A percentile compares a stretch with the other conserved stretches of the same genome.
phyloP scores from a whole-genome alignment of 2,888 invertebrate species.

The Mermis nigrescens region DNA sequence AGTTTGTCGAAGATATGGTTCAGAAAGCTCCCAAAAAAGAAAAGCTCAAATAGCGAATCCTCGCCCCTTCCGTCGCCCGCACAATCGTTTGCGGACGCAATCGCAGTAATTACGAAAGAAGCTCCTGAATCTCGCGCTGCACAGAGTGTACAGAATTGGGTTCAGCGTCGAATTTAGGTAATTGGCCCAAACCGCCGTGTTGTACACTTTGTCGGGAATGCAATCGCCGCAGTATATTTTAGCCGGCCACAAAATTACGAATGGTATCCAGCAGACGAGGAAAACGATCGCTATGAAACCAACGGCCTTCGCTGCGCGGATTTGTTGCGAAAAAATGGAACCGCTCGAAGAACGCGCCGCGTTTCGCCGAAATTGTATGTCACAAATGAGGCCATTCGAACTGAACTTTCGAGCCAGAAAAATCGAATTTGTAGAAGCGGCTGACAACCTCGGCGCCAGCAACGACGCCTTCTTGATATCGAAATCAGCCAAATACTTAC shows the following conservation, averaged over 20 bases:
- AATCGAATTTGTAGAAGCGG: not conserved
- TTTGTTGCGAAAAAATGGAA: slow-evolving; percentile 15
- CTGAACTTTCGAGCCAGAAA: too few species aligned
- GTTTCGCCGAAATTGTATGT: too few species aligned
- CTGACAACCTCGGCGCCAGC: not conserved
- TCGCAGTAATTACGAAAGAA: not conserved
- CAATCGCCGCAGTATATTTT: slow-evolving; percentile 17
- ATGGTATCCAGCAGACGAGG: slow-evolving; percentile 25
- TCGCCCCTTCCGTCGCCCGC: too few species aligned
- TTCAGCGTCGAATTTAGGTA: slow-evolving; percentile 24
- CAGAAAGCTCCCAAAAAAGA: too few species aligned
- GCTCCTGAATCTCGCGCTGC: slow-evolving; percentile 15
- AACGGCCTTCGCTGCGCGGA: slow-evolving; percentile 25
- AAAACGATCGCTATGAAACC: slow-evolving; percentile 22
- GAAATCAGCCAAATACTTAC: too few species aligned
- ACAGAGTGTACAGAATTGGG: slow-evolving; percentile 25
- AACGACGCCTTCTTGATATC: not conserved
- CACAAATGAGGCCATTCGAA: too few species aligned
- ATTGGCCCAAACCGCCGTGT: slow-evolving; percentile 22
- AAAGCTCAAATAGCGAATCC: too few species aligned
- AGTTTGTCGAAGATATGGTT: too few species aligned
- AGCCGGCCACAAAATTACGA: slow-evolving; percentile 23
- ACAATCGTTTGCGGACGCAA: too few species aligned
- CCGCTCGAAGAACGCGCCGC: too few species aligned
- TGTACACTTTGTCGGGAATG: slow-evolving; percentile 18